These are phyloP conservation scores for Lynx canadensis DNA, from an alignment of 2,113 vertebrate genomes.

Conservation along the genomic window DNA sequence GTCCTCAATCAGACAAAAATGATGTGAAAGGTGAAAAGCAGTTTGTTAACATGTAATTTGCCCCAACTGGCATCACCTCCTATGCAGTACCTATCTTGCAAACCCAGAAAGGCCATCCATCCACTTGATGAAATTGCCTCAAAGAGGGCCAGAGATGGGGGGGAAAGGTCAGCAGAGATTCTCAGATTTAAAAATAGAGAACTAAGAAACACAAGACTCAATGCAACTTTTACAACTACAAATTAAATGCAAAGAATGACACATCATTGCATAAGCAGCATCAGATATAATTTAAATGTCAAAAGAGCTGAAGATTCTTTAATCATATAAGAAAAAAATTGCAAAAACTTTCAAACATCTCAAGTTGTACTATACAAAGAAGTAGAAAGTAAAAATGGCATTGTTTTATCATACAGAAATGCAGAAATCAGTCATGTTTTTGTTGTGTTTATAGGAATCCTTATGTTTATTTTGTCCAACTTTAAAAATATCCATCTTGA, in stretches of 20 bases:
- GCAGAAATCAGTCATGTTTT: constrained; percentile 51
- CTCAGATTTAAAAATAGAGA: constrained; percentile 62
- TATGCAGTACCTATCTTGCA: neutral
- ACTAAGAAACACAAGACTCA: constrained; percentile 53
- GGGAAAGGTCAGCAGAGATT: neutral
- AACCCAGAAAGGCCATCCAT: neutral
- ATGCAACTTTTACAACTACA: constrained; percentile 67
- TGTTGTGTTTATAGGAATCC: constrained; percentile 26
- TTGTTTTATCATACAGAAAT: constrained; percentile 55
- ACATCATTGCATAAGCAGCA: constrained; percentile 76
- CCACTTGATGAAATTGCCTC: neutral
- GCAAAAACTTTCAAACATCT: constrained; percentile 58
- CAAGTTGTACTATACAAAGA: constrained; percentile 51
- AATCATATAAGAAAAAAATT: constrained; percentile 64
- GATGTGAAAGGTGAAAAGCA: neutral
- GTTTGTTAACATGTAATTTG: neutral
- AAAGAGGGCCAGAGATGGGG: neutral
- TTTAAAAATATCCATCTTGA: constrained; percentile 57
- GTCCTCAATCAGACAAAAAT: neutral
- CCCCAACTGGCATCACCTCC: neutral
- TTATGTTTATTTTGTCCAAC: constrained; percentile 36
- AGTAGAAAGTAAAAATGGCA: constrained; percentile 55
- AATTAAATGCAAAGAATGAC: constrained; percentile 77
- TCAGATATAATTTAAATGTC: constrained; percentile 80
- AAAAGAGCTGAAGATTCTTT: constrained; percentile 68